These are phyloP conservation scores for Drosophila niveifrons DNA, from an alignment of 2,888 invertebrate species.

Conservation along the genomic window DNA sequence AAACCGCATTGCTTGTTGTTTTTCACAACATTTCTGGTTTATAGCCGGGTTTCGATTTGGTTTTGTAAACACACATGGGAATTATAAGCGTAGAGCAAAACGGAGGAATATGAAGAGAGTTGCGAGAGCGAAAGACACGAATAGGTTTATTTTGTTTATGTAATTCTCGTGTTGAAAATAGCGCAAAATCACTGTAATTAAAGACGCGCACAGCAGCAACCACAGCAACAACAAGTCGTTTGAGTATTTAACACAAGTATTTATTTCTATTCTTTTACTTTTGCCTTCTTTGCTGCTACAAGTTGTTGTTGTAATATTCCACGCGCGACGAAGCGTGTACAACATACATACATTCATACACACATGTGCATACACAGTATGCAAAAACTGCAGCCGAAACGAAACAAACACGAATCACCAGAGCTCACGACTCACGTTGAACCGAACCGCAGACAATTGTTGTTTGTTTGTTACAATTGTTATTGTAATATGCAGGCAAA, in stretches of 20 bases:
- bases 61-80: constrained; percentile 64
- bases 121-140: constrained; percentile 18
- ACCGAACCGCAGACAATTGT: constrained; percentile 5
- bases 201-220: constrained; percentile 9
- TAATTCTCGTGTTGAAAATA: constrained; percentile 68
- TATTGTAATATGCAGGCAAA: constrained; percentile 50
- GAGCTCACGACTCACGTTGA: constrained; percentile 34
- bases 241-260: constrained; percentile 30
- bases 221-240: constrained; percentile 6
- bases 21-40: constrained; percentile 56
- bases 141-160: constrained; percentile 60
- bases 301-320: constrained; percentile 60
- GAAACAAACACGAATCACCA: constrained; percentile 34
- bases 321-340: constrained; percentile 68
- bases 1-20: constrained; percentile 44
- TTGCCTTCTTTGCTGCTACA: constrained; percentile 26
- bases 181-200: constrained; percentile 61
- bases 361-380: constrained; percentile 33
- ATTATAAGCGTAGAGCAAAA: constrained; percentile 18
- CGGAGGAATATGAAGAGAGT: background rate
- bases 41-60: constrained; percentile 61
- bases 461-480: constrained; percentile 37
- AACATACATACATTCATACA: constrained; percentile 7
- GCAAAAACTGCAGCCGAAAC: constrained; percentile 59
- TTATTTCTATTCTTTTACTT: constrained; percentile 52